phyloP scores from a whole-genome alignment of 2,888 invertebrate species.

The Pantelozetes paolii region DNA sequence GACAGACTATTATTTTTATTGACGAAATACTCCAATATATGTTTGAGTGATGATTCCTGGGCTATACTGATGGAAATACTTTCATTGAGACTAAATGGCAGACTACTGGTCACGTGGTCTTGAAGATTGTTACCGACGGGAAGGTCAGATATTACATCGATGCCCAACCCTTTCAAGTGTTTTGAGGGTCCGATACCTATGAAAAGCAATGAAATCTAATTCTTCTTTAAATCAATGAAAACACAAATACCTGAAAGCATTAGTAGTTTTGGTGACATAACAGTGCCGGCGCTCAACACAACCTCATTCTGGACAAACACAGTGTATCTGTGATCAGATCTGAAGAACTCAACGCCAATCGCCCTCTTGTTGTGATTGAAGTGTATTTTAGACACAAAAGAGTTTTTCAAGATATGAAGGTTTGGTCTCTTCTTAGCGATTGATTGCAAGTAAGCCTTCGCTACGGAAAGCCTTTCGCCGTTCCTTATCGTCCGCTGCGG shows the following conservation, averaged over 20 bases:
- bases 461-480: slow-evolving; percentile 81
- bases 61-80: slow-evolving; percentile 53
- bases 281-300: slow-evolving; percentile 48
- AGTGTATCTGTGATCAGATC: slow-evolving; percentile 38
- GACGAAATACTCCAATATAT: neutral
- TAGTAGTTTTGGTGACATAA: slow-evolving; percentile 51
- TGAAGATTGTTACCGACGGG: slow-evolving; percentile 76
- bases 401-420: slow-evolving; percentile 74
- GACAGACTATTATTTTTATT: neutral
- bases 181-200: slow-evolving; percentile 50
- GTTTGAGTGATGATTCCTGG: neutral
- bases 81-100: slow-evolving; percentile 74
- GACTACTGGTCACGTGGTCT: slow-evolving; percentile 80
- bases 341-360: slow-evolving; percentile 50
- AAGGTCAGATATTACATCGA: slow-evolving; percentile 69
- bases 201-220: neutral
- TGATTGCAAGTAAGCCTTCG: slow-evolving; percentile 79
- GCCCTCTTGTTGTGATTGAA: slow-evolving; percentile 64
- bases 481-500: slow-evolving; percentile 81
- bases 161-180: slow-evolving; percentile 50
- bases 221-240: neutral
- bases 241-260: slow-evolving; percentile 44
- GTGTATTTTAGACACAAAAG: slow-evolving; percentile 67
- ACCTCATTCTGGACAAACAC: slow-evolving; percentile 48
- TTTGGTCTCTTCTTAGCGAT: slow-evolving; percentile 67